Evolutionary conservation across 2,888 invertebrate genomes (phyloP).

Genomic region (Ectemnius lituratus): DNA sequence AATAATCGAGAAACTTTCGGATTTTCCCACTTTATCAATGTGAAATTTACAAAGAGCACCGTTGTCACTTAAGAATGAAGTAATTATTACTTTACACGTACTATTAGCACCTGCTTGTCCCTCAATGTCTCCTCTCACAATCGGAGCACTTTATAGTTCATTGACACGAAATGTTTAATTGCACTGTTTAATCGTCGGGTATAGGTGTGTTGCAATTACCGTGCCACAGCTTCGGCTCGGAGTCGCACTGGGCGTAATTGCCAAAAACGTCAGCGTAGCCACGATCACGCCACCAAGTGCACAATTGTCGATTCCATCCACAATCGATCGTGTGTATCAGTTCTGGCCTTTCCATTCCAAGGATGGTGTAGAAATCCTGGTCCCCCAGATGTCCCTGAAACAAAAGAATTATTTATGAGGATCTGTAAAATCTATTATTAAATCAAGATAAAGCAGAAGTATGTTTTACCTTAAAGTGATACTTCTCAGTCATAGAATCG

Average conservation of each 20-base stretch:
- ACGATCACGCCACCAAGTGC: constrained; percentile 89
- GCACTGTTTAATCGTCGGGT: constrained; percentile 75
- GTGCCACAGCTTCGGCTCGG: constrained; percentile 84
- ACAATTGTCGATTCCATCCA: constrained; percentile 89
- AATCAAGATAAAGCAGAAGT: no score
- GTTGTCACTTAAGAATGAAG: neutral
- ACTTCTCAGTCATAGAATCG: constrained; percentile 81
- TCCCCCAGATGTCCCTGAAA: constrained; percentile 87
- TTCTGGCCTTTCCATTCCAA: constrained; percentile 84
- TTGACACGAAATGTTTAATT: no score
- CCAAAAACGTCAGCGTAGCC: constrained; percentile 87
- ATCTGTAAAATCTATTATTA: no score
- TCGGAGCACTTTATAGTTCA: no score
- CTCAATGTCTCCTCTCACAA: no score
- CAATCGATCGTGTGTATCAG: constrained; percentile 87
- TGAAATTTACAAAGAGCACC: constrained; percentile 3
- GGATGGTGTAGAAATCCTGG: constrained; percentile 88
- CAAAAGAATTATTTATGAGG: constrained; percentile 5
- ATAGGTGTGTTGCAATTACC: constrained; percentile 88
- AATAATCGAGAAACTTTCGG: neutral
- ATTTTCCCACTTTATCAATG: neutral
- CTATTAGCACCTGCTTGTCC: neutral
- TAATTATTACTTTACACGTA: neutral
- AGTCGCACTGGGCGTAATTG: constrained; percentile 84
- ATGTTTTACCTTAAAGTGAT: constrained; percentile 80